Percentiles rank a stretch among this genome's conserved stretches.
These are phyloP conservation scores for Plutomurus gul DNA, from an alignment of 1,140 invertebrate genomes.

Conservation along the genomic window DNA sequence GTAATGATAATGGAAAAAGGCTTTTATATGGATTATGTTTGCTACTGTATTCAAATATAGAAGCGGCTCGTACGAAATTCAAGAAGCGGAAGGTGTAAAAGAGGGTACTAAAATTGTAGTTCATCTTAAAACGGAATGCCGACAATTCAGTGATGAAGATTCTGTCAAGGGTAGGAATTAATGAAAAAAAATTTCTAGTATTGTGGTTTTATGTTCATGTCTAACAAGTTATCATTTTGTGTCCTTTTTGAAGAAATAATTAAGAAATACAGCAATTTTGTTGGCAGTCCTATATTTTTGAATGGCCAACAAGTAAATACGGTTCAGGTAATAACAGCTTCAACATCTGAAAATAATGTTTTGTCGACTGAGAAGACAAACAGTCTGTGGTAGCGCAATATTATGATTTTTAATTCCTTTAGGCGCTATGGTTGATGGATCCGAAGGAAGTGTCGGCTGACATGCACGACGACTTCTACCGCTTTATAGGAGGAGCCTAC, in stretches of 20 bases:
- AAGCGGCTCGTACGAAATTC: conserved; percentile 85
- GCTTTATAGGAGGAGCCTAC: conserved; percentile 81
- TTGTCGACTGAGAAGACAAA: no score
- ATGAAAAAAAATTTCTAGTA: not conserved
- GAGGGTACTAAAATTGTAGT: conserved; percentile 92
- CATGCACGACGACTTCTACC: conserved; percentile 89
- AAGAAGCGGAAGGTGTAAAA: conserved; percentile 78
- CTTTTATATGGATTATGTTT: no score
- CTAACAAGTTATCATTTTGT: not conserved
- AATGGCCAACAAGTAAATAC: conserved; percentile 86
- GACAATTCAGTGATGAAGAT: conserved; percentile 86
- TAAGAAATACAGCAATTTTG: conserved; percentile 96
- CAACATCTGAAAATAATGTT: conserved; percentile 43
- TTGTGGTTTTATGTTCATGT: not conserved
- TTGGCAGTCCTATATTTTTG: conserved; percentile 87
- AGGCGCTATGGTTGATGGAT: conserved; percentile 89
- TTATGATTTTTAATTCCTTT: not conserved
- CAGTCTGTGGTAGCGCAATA: not conserved
- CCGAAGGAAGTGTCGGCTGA: conserved; percentile 82
- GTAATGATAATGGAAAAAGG: no score
- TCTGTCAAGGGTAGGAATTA: conserved; percentile 71
- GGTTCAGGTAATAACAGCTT: conserved; percentile 59
- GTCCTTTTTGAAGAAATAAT: conserved; percentile 72
- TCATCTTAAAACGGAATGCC: conserved; percentile 81
- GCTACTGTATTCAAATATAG: conserved; percentile 59